Percentiles rank a stretch among this genome's conserved stretches.
phyloP scores from a whole-genome alignment of 2,113 vertebrate genomes.

The Gnathonemus echidnorhynchus region DNA sequence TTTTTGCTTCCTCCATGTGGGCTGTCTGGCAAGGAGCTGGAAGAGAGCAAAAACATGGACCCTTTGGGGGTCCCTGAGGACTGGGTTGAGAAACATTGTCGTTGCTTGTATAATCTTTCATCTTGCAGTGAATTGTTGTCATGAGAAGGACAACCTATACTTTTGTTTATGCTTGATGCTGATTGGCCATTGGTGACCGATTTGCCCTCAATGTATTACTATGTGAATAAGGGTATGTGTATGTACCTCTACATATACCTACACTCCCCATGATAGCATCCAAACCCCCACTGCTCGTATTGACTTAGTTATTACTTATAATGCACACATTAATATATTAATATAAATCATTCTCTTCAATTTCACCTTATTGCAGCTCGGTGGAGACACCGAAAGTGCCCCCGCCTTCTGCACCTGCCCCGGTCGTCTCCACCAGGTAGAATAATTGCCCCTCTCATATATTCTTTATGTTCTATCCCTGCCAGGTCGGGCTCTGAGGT shows the following conservation, averaged over 20 bases:
- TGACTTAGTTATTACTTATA: background rate
- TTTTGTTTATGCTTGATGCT: background rate
- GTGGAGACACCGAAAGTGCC: background rate
- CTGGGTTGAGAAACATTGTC: background rate
- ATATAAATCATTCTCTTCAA: background rate
- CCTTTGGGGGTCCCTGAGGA: background rate
- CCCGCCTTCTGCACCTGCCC: background rate
- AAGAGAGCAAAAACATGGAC: background rate
- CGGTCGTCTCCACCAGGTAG: background rate
- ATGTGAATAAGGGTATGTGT: background rate
- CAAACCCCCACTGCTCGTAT: background rate
- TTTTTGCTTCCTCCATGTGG: background rate
- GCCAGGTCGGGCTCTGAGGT: too few relatives aligned
- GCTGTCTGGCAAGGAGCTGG: background rate
- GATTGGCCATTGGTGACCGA: background rate
- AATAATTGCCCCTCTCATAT: background rate
- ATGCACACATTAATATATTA: background rate
- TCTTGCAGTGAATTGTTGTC: background rate
- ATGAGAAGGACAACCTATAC: background rate
- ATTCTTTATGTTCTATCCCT: too few relatives aligned
- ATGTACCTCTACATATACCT: background rate
- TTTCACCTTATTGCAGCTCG: background rate
- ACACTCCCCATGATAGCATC: background rate
- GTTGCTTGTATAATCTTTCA: background rate
- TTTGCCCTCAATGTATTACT: background rate